Evolutionary conservation across 2,797 vertebrate genomes (phyloP).

Genomic region (Schizopygopsis malacanthus): DNA sequence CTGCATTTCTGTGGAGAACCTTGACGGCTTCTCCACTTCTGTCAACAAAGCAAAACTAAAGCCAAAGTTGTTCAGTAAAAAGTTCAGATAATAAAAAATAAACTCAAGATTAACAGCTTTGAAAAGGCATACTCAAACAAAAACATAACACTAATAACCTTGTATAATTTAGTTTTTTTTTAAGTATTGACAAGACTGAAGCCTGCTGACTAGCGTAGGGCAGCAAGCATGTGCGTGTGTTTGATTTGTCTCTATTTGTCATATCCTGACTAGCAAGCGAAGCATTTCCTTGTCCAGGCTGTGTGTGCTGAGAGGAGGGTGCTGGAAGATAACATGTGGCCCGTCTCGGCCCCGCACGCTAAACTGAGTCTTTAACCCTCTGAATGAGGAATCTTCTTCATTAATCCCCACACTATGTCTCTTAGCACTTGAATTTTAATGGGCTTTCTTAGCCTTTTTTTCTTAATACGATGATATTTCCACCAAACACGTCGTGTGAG

Average conservation of each 20-base stretch:
- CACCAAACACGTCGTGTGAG: slow-evolving; percentile 46
- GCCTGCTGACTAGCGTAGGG: slow-evolving; percentile 15
- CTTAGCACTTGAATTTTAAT: slow-evolving; percentile 79
- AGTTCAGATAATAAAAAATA: slow-evolving; percentile 19
- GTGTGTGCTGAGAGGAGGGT: slow-evolving; percentile 34
- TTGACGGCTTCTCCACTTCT: slow-evolving; percentile 31
- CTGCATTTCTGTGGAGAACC: slow-evolving; percentile 71
- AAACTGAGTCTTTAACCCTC: slow-evolving; percentile 61
- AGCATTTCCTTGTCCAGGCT: slow-evolving; percentile 41
- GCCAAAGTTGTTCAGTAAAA: slow-evolving; percentile 25
- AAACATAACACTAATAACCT: slow-evolving; percentile 24
- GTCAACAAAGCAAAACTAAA: slow-evolving; percentile 36
- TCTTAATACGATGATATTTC: slow-evolving; percentile 62
- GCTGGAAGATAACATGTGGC: slow-evolving; percentile 75
- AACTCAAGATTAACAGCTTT: background rate
- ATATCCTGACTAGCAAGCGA: slow-evolving; percentile 33
- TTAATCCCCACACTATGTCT: slow-evolving; percentile 80
- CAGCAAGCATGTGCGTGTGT: background rate
- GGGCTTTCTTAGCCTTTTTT: slow-evolving; percentile 76
- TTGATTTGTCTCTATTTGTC: slow-evolving; percentile 33
- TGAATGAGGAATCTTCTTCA: slow-evolving; percentile 73
- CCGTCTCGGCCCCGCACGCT: slow-evolving; percentile 70
- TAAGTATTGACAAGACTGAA: slow-evolving; percentile 22
- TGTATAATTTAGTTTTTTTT: background rate
- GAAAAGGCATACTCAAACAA: slow-evolving; percentile 16